Base-by-base conservation (phyloP, 1,140 invertebrate species). In the Maconellicoccus hirsutus region DNA sequence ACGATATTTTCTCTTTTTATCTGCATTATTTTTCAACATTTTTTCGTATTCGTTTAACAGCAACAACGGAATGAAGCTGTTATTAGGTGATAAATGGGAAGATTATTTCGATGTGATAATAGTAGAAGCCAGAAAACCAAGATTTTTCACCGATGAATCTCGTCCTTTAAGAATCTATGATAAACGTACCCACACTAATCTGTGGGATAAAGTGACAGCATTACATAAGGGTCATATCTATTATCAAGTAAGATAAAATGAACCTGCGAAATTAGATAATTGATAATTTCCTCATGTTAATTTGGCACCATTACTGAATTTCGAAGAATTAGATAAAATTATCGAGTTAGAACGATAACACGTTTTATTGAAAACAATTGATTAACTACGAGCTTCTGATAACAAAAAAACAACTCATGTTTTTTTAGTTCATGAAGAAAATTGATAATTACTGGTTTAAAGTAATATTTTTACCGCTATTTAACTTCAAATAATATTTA, bases 91-190 rank as follows among this genome's bases (percentile, higher is more conserved):
- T 19, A 86, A 96, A 74, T 98, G 96, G 96, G 84, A 86, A 73
- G 84, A 93, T 16, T 89, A 88, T 76, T 98, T 98, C 82, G 93
- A 98, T 80, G 89, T 98, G 8, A 87, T 98, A 26, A 93, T 98
- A 73, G 93, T 95, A 6, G 92, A 92, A 78, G 95, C 96, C 0
- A 87, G 94, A 75, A 98, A 98, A 78, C 96, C 96, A 0, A 89
- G 88, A 75, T 98, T 98, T 80, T 98, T 98, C 81, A 94, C 89
- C n/a, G 92, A 92, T 76, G 86, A 88, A 78, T 89, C 89, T 38
- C 86, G 93, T 63, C 95, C 95, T 0, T 90, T 98, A 73, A 82
- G 96, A 75, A 84, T 93, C 16, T 97, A 93, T 77, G 91, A 96
- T 77, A 87, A 89, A 77, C 84, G 83, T 66, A 87, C 86, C 23